These are phyloP conservation scores for Chiloscyllium punctatum DNA, from an alignment of 2,797 vertebrate genomes.

Conservation along the genomic window DNA sequence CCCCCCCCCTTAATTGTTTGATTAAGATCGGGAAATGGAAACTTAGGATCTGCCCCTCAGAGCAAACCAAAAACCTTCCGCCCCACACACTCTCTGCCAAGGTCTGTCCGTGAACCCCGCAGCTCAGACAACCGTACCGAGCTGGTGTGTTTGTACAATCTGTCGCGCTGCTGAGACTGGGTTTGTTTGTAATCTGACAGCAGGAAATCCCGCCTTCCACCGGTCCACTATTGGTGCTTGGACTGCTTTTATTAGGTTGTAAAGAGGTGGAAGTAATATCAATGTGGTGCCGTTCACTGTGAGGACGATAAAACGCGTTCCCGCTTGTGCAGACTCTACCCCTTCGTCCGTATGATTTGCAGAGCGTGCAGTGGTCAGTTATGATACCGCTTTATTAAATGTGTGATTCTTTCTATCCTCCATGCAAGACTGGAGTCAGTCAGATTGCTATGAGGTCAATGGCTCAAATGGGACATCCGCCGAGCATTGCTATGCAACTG, in stretches of 20 bases:
- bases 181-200: not conserved
- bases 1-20: not conserved
- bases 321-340: too few species aligned
- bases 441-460: not conserved
- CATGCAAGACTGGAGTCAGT: not conserved
- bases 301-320: not conserved
- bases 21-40: too few species aligned
- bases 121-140: not conserved
- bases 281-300: too few species aligned
- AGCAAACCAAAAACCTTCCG: not conserved
- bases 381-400: not conserved
- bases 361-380: not conserved
- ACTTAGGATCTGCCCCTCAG: not conserved
- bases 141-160: not conserved
- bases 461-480: not conserved
- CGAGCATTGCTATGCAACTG: too few species aligned
- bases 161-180: not conserved
- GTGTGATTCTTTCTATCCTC: not conserved
- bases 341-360: not conserved
- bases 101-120: not conserved
- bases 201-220: constrained; percentile 11
- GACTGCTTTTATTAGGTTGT: not conserved
- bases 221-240: not conserved
- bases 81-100: not conserved
- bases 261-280: not conserved